Base-by-base conservation (phyloP, 2,797 vertebrate genomes). In the Myioborus miniatus region DNA sequence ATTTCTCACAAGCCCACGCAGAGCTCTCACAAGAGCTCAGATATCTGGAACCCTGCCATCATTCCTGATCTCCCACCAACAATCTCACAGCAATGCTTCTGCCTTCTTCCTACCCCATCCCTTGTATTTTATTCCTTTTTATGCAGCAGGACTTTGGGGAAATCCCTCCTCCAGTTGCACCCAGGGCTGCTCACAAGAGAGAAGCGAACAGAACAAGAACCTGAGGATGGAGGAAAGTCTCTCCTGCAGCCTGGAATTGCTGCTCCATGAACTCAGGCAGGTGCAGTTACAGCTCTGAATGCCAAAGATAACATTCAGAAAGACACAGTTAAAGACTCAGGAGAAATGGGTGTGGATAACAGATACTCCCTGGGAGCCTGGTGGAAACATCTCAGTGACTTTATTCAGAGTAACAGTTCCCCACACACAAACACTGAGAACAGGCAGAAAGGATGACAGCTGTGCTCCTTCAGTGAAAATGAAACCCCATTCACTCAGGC, bases 1-100 rank as follows among this genome's bases (percentile, higher is more conserved):
- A 70, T 79, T 93, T 68, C 90, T 90, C 88, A 90, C 85, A 65
- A 89, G 74, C 92, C 93, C 81, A 87, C 93, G 2, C 67, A 76
- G 74, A 94, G 78, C 53, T 71, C 80, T 64, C 65, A 49, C 36
- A 69, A 80, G 76, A 83, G 78, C 86, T 90, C 58, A 82, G 75
- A 44, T 70, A 41, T 39, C 77, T 95, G 92, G 93, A 95, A 82
- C 26, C 2, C 47, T 87, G 85, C 94, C 91, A 84, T 53, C 63
- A 21, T 32, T 52, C 44, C 91, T 86, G 11, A 93, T 69, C 74
- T 74, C 29, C 55, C 65, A 76, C n/a, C 70, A 90, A 36, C 58
- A 65, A 63, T 7, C 74, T 74, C 13, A 1, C n/a, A 83, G 87
- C 34, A 72, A 36, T 14, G 62, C 62, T 32, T 43, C 53, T 94